Base-by-base conservation (phyloP, 2,113 vertebrate species). In the Oryzias melastigma region DNA sequence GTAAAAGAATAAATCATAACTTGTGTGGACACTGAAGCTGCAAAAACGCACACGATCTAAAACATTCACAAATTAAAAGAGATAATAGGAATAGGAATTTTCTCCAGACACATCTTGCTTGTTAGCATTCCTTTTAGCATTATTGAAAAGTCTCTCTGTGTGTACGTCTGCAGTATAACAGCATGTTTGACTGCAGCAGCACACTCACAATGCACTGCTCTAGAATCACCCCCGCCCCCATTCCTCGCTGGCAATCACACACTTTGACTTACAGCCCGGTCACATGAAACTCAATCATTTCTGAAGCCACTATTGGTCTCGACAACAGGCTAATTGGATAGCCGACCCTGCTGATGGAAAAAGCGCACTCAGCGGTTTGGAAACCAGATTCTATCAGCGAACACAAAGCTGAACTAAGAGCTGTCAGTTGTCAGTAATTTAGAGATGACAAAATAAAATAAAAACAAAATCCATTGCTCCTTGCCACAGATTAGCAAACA, bases 301-400 rank as follows among this genome's bases (percentile, higher is more conserved):
- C 68, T 71, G 41, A 82, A 65, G 62, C 73, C 77, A 45, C 60
- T 7, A 59, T 62, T 54, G 67, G 59, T 54, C 46, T 68, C 16
- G 60, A 85, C 73, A 75, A 71, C 54, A 20, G 42, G 73, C 68
- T 83, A 82, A 80, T 85, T 83, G 83, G 67, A 78, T 68, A 56
- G 57, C 59, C 72, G 81, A 84, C 81, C 75, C 66, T 18, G 60
- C 43, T 54, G 77, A 71, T 73, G 58, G 71, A 77, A 79, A 82
- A 64, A 59, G 65, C 63, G 0, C 47, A 77, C 64, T 71, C 67
- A 75, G 80, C 64, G 17, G 48, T 80, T 76, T 67, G 29, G 73
- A 81, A 73, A 55, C 20, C 45, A 71, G 65, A 78, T 58, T 76
- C 62, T 47, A 69, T 78, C 66, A 64, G n/a, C 10, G 20, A 68